These are phyloP conservation scores for Nomia melanderi DNA, from an alignment of 1,140 invertebrate genomes.

Conservation along the genomic window DNA sequence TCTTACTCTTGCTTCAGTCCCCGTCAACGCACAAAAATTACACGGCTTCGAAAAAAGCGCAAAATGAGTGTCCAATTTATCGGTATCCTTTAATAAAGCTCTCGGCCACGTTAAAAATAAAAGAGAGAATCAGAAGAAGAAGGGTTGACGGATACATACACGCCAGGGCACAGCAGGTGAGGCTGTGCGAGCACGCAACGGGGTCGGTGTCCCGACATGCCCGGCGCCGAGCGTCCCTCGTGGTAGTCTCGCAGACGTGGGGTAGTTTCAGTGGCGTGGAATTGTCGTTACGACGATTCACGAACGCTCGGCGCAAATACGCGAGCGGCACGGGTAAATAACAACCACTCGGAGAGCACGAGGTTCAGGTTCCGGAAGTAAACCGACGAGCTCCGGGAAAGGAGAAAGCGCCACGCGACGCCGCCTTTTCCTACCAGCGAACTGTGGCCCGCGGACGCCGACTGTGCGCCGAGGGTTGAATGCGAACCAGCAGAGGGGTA, in stretches of 20 bases:
- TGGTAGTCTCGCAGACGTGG: too few relatives aligned
- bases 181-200: background rate
- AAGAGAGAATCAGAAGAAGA: background rate
- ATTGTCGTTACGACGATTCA: too few relatives aligned
- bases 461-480: slow-evolving; percentile 58
- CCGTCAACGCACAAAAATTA: too few relatives aligned
- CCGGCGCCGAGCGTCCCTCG: slow-evolving; percentile 11
- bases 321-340: too few relatives aligned
- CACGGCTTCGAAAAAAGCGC: too few relatives aligned
- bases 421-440: slow-evolving; percentile 67
- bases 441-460: slow-evolving; percentile 59
- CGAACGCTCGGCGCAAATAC: background rate
- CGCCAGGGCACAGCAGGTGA: background rate
- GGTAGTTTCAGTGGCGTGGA: too few relatives aligned
- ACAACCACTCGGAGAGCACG: too few relatives aligned
- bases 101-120: too few relatives aligned
- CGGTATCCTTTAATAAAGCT: too few relatives aligned
- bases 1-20: too few relatives aligned
- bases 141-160: background rate
- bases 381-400: slow-evolving; percentile 15
- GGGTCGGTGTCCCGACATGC: slow-evolving; percentile 15
- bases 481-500: slow-evolving; percentile 68
- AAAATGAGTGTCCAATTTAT: too few relatives aligned
- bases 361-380: too few relatives aligned
- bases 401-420: slow-evolving; percentile 49